Evolutionary conservation across 2,888 invertebrate genomes (phyloP).

Genomic region (Ectemnius continuus): DNA sequence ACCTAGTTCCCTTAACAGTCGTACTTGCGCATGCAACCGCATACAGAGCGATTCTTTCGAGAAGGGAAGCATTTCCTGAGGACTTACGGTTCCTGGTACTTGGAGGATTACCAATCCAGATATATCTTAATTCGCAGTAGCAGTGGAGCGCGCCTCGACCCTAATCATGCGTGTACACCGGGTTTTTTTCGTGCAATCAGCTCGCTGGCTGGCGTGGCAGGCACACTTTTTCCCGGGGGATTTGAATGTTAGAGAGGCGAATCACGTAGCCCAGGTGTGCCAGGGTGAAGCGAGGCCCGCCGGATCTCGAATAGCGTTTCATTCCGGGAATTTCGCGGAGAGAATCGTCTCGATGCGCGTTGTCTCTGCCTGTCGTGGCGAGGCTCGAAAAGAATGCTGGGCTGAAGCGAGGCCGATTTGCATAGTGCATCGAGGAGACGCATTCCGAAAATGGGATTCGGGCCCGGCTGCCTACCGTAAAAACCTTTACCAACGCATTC

Average conservation of each 20-base stretch:
- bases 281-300: conserved; percentile 42
- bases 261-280: conserved; percentile 64
- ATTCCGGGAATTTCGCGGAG: conserved; percentile 41
- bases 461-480: neutral
- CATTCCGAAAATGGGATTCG: conserved; percentile 31
- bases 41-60: neutral
- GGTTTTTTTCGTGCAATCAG: conserved; percentile 24
- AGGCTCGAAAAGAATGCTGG: conserved; percentile 26
- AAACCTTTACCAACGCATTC: conserved; percentile 5
- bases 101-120: conserved; percentile 11
- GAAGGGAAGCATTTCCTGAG: neutral
- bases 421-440: conserved; percentile 28
- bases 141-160: neutral
- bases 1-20: neutral
- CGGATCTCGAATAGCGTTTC: conserved; percentile 52
- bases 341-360: conserved; percentile 12
- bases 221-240: conserved; percentile 42
- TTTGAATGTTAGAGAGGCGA: conserved; percentile 54
- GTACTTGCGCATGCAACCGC: neutral
- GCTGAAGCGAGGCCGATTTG: conserved; percentile 20
- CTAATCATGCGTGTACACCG: neutral
- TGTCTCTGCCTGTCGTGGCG: neutral
- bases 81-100: neutral
- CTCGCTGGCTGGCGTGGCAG: conserved; percentile 27
- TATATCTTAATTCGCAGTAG: conserved; percentile 16